Conservation (phyloP, 64 coral and sea anemone species). For the Hydrozoanthus tunicans region DNA sequence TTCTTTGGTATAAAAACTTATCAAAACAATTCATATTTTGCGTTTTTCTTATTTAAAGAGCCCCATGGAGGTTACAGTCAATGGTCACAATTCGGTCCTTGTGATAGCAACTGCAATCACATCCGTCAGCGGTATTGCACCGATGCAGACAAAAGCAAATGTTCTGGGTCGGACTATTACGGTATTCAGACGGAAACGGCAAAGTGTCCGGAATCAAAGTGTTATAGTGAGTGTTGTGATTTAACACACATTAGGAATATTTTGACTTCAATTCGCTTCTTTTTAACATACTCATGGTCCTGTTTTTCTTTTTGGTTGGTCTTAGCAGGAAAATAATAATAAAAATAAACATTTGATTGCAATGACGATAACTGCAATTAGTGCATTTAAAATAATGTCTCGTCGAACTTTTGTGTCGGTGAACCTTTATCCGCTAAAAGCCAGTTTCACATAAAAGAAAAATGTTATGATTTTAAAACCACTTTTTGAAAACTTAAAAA, state of each 20-base stretch:
- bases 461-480: too few relatives aligned
- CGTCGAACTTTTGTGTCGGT: too few relatives aligned
- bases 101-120: conserved; percentile 44
- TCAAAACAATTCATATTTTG: background rate
- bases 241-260: background rate
- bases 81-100: conserved; percentile 55
- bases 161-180: conserved; percentile 29
- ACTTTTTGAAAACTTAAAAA: too few relatives aligned
- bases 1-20: background rate
- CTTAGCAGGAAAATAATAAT: too few relatives aligned
- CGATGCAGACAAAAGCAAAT: conserved; percentile 40
- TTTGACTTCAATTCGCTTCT: too few relatives aligned
- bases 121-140: conserved; percentile 65
- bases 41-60: background rate
- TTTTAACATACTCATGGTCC: too few relatives aligned
- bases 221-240: conserved; percentile 31
- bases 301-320: too few relatives aligned
- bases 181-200: conserved; percentile 36
- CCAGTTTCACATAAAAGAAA: too few relatives aligned
- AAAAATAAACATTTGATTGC: too few relatives aligned
- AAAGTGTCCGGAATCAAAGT: conserved; percentile 52
- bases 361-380: too few relatives aligned
- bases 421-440: too few relatives aligned
- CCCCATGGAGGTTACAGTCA: conserved; percentile 41
- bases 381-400: too few relatives aligned